Conservation (phyloP, 2,888 invertebrate species). For the Agrochola litura region DNA sequence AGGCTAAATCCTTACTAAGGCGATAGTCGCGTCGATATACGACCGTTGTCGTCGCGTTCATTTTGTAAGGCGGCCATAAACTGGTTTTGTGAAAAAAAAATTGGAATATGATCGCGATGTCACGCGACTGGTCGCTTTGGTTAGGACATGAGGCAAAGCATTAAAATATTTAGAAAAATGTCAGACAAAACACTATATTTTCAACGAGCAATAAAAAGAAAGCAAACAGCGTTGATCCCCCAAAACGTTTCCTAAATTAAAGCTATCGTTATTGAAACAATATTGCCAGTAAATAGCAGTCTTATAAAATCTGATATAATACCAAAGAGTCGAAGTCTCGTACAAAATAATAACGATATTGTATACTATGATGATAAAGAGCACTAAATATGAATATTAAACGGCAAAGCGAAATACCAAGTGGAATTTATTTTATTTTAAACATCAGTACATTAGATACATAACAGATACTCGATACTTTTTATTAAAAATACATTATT, state of each 20-base stretch:
- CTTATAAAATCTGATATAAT: background rate
- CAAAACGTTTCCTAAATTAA: background rate
- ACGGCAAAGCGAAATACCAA: slow-evolving; percentile 25
- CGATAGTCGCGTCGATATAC: background rate
- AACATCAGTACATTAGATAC: slow-evolving; percentile 23
- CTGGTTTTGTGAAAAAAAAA: no score
- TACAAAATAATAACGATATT: slow-evolving; percentile 22
- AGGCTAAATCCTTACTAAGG: background rate
- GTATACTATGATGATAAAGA: slow-evolving; percentile 2
- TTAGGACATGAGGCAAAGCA: background rate
- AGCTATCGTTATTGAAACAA: background rate
- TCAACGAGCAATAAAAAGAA: background rate
- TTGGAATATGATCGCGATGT: no score
- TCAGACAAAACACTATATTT: background rate
- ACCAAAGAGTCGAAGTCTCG: background rate
- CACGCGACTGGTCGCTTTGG: no score
- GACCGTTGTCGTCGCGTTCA: no score
- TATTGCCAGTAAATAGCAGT: background rate
- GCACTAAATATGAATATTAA: slow-evolving; percentile 22
- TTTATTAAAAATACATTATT: slow-evolving; percentile 29
- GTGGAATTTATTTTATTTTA: slow-evolving; percentile 32
- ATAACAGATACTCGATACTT: slow-evolving; percentile 21
- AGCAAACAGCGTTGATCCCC: background rate
- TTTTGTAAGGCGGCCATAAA: no score
- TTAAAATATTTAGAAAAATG: background rate